Evolutionary conservation across 2,888 invertebrate species (phyloP).

Genomic region (Diarsia dahlii): DNA sequence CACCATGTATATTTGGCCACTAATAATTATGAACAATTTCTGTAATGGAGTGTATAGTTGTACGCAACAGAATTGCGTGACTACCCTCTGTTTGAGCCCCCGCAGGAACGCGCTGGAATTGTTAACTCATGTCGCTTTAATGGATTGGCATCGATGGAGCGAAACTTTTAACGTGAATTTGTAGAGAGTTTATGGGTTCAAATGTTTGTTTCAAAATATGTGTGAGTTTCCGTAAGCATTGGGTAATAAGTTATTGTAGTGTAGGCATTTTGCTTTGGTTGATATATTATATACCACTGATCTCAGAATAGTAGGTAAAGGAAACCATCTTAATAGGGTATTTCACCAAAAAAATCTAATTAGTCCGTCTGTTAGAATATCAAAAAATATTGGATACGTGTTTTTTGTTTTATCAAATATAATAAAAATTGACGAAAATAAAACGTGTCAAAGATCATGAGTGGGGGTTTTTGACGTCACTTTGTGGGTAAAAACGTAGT

Average conservation of each 20-base stretch:
- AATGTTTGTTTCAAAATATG: neutral
- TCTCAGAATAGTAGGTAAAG: no score
- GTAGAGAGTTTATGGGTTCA: neutral
- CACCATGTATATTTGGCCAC: constrained; percentile 24
- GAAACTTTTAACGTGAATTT: constrained; percentile 45
- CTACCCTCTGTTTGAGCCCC: constrained; percentile 50
- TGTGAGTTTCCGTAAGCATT: neutral
- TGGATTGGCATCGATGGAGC: constrained; percentile 60
- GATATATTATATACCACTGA: no score
- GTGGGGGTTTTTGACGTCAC: no score
- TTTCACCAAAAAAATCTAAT: no score
- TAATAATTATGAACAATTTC: constrained; percentile 65
- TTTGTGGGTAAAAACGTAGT: no score
- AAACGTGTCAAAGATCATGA: no score
- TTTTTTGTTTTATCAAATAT: no score
- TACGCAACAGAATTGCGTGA: constrained; percentile 59
- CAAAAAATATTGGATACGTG: no score
- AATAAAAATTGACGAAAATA: no score
- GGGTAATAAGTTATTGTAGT: neutral
- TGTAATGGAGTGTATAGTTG: constrained; percentile 56
- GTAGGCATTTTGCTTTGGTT: no score
- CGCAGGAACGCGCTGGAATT: constrained; percentile 54
- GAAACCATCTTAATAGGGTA: no score
- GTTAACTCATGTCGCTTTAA: constrained; percentile 60
- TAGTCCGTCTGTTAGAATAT: no score